phyloP scores from a whole-genome alignment of 2,888 invertebrate genomes.

The Drosophila affinis region DNA sequence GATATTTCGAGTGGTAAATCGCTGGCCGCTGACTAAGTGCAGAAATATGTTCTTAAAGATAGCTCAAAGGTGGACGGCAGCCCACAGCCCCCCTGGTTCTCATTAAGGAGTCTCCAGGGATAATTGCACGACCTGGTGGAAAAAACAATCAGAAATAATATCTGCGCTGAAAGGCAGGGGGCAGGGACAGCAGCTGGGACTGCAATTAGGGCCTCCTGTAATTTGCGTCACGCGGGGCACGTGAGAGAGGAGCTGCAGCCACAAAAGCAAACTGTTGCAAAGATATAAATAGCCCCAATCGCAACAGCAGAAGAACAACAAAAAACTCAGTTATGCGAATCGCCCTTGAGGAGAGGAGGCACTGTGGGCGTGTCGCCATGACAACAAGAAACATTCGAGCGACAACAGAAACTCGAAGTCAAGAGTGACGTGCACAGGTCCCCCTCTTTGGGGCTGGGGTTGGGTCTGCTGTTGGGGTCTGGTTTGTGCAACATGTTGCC shows the following conservation, averaged over 20 bases:
- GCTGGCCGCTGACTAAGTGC: constrained; percentile 27
- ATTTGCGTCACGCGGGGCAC: constrained; percentile 47
- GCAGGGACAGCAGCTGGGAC: constrained; percentile 25
- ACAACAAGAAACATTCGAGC: constrained; percentile 43
- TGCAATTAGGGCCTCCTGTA: constrained; percentile 29
- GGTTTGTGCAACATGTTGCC: constrained; percentile 26
- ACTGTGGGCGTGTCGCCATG: constrained; percentile 69
- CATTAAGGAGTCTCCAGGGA: constrained; percentile 19
- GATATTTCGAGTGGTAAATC: constrained; percentile 4
- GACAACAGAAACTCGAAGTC: constrained; percentile 26
- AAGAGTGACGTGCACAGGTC: constrained; percentile 2
- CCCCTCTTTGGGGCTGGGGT: neutral
- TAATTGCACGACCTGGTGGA: constrained; percentile 36
- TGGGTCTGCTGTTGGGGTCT: neutral
- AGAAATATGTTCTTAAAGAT: constrained; percentile 25
- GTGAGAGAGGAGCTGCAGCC: constrained; percentile 29
- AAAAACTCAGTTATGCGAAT: constrained; percentile 31
- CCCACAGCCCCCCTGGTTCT: neutral
- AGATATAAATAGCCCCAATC: constrained; percentile 34
- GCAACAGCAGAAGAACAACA: constrained; percentile 2
- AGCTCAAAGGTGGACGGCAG: constrained; percentile 1
- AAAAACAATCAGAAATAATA: constrained; percentile 28
- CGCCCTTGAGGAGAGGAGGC: constrained; percentile 63
- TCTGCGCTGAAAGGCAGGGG: constrained; percentile 11
- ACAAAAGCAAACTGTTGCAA: constrained; percentile 19